Conservation (phyloP, 2,797 vertebrate species). For the Protosalanx chinensis region DNA sequence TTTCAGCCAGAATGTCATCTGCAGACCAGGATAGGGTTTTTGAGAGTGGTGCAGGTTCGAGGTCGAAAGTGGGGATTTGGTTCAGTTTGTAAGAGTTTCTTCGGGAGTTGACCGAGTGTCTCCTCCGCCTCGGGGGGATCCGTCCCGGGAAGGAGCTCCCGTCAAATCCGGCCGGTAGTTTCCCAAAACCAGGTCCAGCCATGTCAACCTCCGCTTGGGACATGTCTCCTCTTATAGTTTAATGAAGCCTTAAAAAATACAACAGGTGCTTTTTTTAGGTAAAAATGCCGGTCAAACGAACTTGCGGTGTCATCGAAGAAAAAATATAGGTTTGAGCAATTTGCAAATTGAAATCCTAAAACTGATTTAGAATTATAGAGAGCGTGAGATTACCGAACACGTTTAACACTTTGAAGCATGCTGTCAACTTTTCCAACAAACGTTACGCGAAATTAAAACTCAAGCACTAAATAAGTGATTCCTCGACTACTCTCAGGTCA, state of each 20-base stretch:
- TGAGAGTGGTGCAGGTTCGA: constrained; percentile 55
- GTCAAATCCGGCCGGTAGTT: constrained; percentile 42
- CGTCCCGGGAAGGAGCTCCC: constrained; percentile 51
- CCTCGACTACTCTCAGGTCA: neutral
- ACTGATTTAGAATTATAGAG: neutral
- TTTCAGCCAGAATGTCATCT: constrained; percentile 45
- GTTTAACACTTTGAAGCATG: neutral
- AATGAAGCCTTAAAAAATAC: neutral
- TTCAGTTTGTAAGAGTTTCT: constrained; percentile 68
- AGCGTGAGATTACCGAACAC: neutral
- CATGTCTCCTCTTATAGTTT: constrained; percentile 47
- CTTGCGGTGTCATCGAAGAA: neutral
- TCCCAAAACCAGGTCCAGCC: constrained; percentile 47
- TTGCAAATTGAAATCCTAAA: neutral
- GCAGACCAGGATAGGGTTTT: constrained; percentile 51
- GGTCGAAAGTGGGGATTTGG: constrained; percentile 68
- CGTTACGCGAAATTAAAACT: neutral
- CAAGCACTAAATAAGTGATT: neutral
- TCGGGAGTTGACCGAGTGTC: constrained; percentile 69
- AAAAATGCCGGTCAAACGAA: neutral
- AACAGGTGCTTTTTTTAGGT: neutral
- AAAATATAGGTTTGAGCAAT: neutral
- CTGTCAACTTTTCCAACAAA: too few species aligned
- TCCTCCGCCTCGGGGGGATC: constrained; percentile 60
- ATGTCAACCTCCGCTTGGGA: constrained; percentile 73